Percentiles rank a stretch among this genome's conserved stretches.
phyloP scores from a whole-genome alignment of 2,888 invertebrate genomes.

The Caenorhabditis auriculariae region DNA sequence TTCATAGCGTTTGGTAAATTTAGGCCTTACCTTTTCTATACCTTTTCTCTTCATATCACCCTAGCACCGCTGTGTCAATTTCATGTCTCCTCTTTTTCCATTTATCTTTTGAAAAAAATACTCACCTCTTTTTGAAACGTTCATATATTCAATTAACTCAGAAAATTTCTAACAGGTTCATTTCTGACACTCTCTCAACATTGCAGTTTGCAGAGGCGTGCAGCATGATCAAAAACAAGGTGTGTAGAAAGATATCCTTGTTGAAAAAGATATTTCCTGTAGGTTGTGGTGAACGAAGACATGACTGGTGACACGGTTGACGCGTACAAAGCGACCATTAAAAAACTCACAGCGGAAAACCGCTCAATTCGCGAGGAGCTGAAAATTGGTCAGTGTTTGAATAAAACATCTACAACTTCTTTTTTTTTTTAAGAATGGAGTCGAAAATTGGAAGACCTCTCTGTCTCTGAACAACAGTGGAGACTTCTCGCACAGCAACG shows the following conservation, averaged over 20 bases:
- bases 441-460: not conserved
- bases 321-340: conserved; percentile 63
- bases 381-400: not conserved
- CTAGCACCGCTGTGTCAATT: no score
- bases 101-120: no score
- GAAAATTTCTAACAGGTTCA: no score
- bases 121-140: no score
- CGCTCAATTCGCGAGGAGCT: conserved; percentile 6
- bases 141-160: no score
- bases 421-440: conserved; percentile 1
- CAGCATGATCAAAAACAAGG: conserved; percentile 66
- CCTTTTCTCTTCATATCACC: no score
- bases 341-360: conserved; percentile 48
- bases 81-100: no score
- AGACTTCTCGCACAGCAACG: no score
- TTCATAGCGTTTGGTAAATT: not conserved
- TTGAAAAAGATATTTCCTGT: no score
- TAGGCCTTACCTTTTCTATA: not conserved
- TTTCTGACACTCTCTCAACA: conserved; percentile 65
- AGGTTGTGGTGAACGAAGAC: conserved; percentile 65
- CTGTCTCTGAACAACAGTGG: not conserved
- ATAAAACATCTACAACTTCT: not conserved
- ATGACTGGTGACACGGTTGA: conserved; percentile 63
- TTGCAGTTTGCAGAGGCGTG: conserved; percentile 65
- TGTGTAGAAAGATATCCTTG: no score